These are phyloP conservation scores for Anabas testudineus DNA, from an alignment of 2,797 vertebrate species.

Conservation along the genomic window DNA sequence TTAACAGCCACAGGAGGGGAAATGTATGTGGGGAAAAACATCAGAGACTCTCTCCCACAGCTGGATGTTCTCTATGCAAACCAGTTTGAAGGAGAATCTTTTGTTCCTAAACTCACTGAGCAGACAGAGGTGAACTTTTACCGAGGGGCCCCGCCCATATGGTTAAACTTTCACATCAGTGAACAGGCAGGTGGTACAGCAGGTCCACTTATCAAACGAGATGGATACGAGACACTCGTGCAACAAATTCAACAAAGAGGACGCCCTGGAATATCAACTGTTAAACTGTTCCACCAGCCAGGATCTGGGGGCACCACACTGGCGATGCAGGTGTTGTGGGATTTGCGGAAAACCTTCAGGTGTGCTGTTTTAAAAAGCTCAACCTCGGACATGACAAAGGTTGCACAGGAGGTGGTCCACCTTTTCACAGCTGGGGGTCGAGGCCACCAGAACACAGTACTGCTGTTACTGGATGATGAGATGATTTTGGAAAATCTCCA, in stretches of 20 bases:
- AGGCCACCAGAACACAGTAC: not conserved
- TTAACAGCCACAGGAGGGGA: not conserved
- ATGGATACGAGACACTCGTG: constrained; percentile 5
- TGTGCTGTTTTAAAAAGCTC: constrained; percentile 46
- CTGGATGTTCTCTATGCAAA: constrained; percentile 53
- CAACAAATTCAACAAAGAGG: accelerated
- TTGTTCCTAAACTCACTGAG: not conserved
- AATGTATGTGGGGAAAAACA: not conserved
- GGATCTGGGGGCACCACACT: constrained; percentile 67
- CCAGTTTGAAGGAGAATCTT: constrained; percentile 27
- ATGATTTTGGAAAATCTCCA: not conserved
- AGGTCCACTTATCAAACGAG: constrained; percentile 32
- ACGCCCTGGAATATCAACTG: not conserved
- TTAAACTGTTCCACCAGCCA: constrained; percentile 47
- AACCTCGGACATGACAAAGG: not conserved
- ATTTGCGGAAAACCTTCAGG: constrained; percentile 50
- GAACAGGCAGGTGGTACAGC: not conserved
- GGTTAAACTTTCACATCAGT: constrained; percentile 65
- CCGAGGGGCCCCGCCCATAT: constrained; percentile 56
- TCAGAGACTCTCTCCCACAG: not conserved
- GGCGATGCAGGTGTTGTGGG: constrained; percentile 70
- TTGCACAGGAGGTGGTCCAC: constrained; percentile 25
- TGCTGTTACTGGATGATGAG: constrained; percentile 44
- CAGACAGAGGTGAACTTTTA: constrained; percentile 51
- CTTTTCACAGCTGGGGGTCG: constrained; percentile 24